These are phyloP conservation scores for Arge pagana DNA, from an alignment of 2,888 invertebrate species.

Conservation along the genomic window DNA sequence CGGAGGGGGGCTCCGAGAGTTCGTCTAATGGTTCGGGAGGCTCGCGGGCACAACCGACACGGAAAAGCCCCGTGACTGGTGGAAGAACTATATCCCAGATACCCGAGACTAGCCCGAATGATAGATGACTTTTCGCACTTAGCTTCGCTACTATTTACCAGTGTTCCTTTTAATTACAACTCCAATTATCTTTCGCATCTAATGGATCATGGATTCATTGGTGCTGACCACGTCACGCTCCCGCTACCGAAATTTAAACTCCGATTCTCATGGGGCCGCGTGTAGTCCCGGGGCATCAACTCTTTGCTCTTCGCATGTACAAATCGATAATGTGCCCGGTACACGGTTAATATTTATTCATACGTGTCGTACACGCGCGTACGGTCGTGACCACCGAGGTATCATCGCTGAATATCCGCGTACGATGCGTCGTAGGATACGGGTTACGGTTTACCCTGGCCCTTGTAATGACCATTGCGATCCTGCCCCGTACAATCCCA, in stretches of 20 bases:
- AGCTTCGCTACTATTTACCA: conserved; percentile 30
- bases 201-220: conserved; percentile 28
- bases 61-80: no score
- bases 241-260: conserved; percentile 37
- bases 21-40: conserved; percentile 32
- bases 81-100: no score
- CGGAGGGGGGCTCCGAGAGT: no score
- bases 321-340: no score
- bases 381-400: neutral
- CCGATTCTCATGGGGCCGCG: conserved; percentile 39
- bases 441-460: conserved; percentile 41
- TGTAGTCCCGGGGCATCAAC: no score
- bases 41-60: conserved; percentile 28
- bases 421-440: conserved; percentile 37
- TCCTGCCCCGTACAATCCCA: conserved; percentile 49
- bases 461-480: conserved; percentile 51
- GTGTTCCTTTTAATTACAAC: conserved; percentile 45
- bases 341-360: neutral
- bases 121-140: conserved; percentile 57
- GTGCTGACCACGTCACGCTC: conserved; percentile 16
- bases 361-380: neutral
- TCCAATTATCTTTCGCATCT: conserved; percentile 40
- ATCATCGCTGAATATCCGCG: conserved; percentile 13
- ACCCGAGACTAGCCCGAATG: conserved; percentile 40
- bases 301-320: no score